Base-by-base conservation (phyloP, 2,888 invertebrate species). In the Drosophila pseudotalamancana region DNA sequence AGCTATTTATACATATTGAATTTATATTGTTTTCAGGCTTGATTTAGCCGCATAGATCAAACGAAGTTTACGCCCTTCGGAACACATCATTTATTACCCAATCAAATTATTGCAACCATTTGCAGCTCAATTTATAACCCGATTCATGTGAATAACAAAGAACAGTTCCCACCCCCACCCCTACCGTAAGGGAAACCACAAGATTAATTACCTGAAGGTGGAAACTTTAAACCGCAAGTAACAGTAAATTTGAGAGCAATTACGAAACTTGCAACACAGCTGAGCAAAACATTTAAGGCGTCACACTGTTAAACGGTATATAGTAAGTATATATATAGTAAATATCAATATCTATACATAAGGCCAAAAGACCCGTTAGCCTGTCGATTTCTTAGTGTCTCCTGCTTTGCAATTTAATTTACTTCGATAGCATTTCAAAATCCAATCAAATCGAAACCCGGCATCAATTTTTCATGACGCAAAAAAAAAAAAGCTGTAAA, bases 381-480 rank as follows among this genome's bases (percentile, higher is more conserved):
- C 16, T 19, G 18, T 29, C 27, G n/a, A 23, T 11, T 31, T 54
- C 8, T 14, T 25, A 4, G 27, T 42, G 23, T 29, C 37, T 14
- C 16, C 14, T 37, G 51, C 39, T 60, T 56, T 61, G 55, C 54
- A 75, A 81, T 77, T 74, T 64, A 65, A 68, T 74, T 61, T 59
- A 74, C 78, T 65, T 77, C 59, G 63, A 64, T 59, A 29, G 61
- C 68, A 81, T 72, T 81, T 81, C 46, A 81, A 72, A 82, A 81
- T 84, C 72, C 75, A 79, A 79, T 84, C 85, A 81, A 77, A 83
- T 77, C 59, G 65, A 71, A 9, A 66, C 46, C 59, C 31, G 56
- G 57, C 59, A 84, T 74, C 71, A 74, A 74, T 80, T 74, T 79
- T 71, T 73, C 63, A 78, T 78, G 56, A 46, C 43, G 18, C 31